These are phyloP conservation scores for Tragopan temminckii DNA, from an alignment of 2,797 vertebrate genomes.

Conservation along the genomic window DNA sequence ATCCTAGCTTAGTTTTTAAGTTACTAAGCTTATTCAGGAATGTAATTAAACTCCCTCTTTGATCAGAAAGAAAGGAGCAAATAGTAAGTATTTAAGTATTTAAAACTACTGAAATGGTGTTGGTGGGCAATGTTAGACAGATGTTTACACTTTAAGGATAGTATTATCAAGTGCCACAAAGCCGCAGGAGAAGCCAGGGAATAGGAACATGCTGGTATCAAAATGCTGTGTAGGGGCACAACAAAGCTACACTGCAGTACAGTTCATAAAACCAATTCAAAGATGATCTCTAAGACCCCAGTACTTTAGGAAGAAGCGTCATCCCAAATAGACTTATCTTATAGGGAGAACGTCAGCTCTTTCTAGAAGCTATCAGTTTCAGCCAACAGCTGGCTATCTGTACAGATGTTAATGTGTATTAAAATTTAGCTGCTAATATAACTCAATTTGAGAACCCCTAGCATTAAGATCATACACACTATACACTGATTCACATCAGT, in stretches of 20 bases:
- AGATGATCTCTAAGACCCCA: fast-evolving
- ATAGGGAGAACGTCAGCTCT: not conserved
- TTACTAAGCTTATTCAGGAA: not conserved
- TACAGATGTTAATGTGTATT: not conserved
- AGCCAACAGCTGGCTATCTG: not conserved
- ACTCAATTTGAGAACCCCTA: not conserved
- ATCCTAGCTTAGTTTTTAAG: not conserved
- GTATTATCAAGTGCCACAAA: fast-evolving
- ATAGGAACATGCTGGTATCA: not conserved
- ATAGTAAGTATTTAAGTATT: not conserved
- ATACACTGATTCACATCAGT: not conserved
- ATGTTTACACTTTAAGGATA: too few relatives aligned
- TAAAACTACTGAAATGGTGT: fast-evolving
- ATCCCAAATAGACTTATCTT: not conserved
- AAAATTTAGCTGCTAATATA: not conserved
- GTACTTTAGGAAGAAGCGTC: not conserved
- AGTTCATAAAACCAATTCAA: not conserved
- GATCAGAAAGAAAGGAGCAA: not conserved
- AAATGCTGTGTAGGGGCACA: fast-evolving
- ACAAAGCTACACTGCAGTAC: not conserved
- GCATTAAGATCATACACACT: not conserved
- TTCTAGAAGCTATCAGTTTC: not conserved
- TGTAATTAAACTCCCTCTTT: not conserved
- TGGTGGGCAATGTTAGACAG: not conserved
- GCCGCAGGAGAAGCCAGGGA: not conserved